A percentile compares a stretch with the other conserved stretches of the same genome.
phyloP scores from a whole-genome alignment of 2,888 invertebrate genomes.

The Dioctria rufipes region DNA sequence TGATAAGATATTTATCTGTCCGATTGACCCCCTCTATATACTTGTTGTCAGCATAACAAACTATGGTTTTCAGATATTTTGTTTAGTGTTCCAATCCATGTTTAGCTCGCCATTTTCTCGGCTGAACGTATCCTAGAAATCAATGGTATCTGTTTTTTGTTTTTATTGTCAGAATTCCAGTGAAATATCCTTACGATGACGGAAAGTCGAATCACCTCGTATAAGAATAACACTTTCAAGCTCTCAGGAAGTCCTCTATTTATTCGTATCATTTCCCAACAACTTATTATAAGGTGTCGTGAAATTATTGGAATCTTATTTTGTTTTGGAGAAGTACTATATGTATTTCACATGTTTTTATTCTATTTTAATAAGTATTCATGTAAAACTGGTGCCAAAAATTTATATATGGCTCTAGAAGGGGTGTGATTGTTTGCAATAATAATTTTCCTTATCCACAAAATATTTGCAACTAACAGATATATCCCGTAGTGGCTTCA shows the following conservation, averaged over 20 bases:
- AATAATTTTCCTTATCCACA: too few species aligned
- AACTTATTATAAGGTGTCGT: neutral
- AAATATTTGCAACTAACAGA: too few species aligned
- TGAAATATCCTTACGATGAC: neutral
- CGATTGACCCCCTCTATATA: neutral
- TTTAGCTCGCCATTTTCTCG: neutral
- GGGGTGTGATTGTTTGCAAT: neutral
- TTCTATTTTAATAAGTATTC: neutral
- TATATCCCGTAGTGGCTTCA: too few species aligned
- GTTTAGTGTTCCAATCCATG: neutral
- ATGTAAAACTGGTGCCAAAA: neutral
- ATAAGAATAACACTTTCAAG: neutral
- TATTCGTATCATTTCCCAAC: neutral
- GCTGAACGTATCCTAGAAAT: neutral
- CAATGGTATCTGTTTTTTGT: neutral
- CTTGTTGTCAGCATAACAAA: neutral
- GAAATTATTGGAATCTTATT: too few species aligned
- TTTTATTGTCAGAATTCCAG: neutral
- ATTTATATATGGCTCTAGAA: neutral
- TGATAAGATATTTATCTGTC: too few species aligned
- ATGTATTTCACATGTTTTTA: neutral
- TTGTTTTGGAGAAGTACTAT: too few species aligned
- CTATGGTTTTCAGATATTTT: neutral
- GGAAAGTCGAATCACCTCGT: neutral
- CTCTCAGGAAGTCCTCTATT: conserved; percentile 1